Percentiles rank a stretch among this genome's conserved stretches.
Evolutionary conservation across 2,113 vertebrate species (phyloP).

Genomic region (Haemorhous mexicanus): DNA sequence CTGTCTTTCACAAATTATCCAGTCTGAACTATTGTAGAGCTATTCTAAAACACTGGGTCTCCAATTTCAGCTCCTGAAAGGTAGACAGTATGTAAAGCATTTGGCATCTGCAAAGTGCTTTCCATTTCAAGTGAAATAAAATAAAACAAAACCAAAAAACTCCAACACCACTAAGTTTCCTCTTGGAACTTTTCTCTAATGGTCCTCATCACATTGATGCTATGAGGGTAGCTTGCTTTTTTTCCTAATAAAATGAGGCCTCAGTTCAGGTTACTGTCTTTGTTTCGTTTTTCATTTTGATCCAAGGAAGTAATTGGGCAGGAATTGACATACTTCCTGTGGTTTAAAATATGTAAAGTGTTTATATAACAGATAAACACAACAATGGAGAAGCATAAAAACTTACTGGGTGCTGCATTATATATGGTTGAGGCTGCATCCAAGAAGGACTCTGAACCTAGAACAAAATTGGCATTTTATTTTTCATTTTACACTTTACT

Average conservation of each 20-base stretch:
- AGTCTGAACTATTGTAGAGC: background rate
- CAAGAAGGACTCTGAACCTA: conserved; percentile 97
- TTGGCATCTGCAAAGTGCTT: background rate
- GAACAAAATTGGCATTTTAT: conserved; percentile 35
- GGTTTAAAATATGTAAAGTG: background rate
- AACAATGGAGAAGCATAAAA: background rate
- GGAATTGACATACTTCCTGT: background rate
- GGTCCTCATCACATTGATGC: background rate
- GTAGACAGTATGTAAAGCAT: background rate
- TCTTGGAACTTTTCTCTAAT: background rate
- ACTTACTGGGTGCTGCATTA: conserved; percentile 98
- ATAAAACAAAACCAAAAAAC: background rate
- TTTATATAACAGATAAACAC: background rate
- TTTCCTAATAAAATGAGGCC: background rate
- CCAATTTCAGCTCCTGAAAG: background rate
- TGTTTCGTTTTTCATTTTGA: background rate
- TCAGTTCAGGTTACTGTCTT: background rate
- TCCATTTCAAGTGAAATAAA: background rate
- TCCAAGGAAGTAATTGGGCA: background rate
- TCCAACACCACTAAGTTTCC: background rate
- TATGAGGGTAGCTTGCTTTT: background rate
- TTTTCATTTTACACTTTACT: background rate
- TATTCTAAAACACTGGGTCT: background rate
- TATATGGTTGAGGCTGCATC: conserved; percentile 95
- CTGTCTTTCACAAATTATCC: background rate